Conservation (phyloP, 1,140 invertebrate species). For the Eriocheir sinensis region DNA sequence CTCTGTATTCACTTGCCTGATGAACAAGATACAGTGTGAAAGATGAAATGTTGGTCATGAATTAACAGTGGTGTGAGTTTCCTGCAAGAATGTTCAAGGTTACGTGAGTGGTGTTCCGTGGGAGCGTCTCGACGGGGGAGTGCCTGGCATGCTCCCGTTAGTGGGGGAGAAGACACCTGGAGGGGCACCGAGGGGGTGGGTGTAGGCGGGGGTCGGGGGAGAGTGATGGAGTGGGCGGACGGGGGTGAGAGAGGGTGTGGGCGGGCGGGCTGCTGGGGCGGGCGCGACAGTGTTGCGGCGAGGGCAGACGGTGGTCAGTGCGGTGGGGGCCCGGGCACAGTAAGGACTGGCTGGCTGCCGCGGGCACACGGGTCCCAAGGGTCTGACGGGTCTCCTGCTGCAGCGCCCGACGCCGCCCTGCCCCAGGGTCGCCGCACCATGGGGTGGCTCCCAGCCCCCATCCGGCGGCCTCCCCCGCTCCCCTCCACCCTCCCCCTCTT, state of each 20-base stretch:
- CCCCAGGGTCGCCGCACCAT: slow-evolving; percentile 53
- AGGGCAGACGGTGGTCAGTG: slow-evolving; percentile 51
- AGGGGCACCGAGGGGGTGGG: not conserved
- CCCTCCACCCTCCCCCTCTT: slow-evolving; percentile 47
- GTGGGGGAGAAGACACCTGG: not conserved
- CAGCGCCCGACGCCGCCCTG: slow-evolving; percentile 64
- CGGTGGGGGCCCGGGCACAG: slow-evolving; percentile 62
- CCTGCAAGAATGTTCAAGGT: no score
- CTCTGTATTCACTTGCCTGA: no score
- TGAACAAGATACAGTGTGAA: no score
- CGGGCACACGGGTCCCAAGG: slow-evolving; percentile 73
- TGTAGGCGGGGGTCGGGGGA: no score
- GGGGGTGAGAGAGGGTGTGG: not conserved
- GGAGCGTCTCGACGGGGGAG: not conserved
- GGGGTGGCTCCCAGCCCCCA: slow-evolving; percentile 43
- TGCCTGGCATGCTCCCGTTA: slow-evolving; percentile 20
- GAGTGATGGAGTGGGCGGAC: not conserved
- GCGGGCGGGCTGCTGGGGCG: slow-evolving; percentile 1
- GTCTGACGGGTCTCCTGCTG: slow-evolving; percentile 54
- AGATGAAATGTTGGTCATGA: no score
- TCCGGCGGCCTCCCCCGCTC: slow-evolving; percentile 33
- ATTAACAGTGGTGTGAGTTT: no score
- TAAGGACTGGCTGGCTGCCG: slow-evolving; percentile 58
- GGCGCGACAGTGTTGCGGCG: not conserved
- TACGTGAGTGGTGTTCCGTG: not conserved